These are phyloP conservation scores for Conistra vaccinii DNA, from an alignment of 2,888 invertebrate species.

Conservation along the genomic window DNA sequence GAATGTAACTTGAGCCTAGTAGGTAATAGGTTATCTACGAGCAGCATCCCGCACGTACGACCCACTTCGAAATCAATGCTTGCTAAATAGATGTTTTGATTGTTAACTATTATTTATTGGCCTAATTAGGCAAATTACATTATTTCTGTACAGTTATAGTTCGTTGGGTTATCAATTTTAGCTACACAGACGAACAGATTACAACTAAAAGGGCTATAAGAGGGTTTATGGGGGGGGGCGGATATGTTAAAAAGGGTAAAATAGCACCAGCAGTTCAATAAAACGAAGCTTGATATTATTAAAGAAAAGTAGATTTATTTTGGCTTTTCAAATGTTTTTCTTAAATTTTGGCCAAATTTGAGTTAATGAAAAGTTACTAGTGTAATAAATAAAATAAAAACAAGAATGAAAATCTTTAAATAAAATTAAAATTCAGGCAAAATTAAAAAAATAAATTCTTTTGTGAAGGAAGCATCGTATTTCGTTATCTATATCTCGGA, in stretches of 20 bases:
- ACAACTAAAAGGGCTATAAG: background rate
- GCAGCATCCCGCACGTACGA: slow-evolving; percentile 24
- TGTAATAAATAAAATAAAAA: no score
- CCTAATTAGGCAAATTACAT: slow-evolving; percentile 20
- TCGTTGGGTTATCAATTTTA: slow-evolving; percentile 9
- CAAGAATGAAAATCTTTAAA: no score
- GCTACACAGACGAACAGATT: background rate
- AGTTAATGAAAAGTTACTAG: background rate
- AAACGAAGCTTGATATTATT: no score
- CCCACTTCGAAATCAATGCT: slow-evolving; percentile 47
- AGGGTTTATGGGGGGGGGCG: no score
- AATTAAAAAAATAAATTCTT: no score
- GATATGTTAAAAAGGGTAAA: background rate
- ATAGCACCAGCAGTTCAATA: background rate
- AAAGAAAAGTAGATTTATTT: background rate
- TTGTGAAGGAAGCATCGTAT: background rate
- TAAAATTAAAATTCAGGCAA: no score
- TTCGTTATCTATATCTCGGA: background rate
- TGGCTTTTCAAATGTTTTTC: background rate
- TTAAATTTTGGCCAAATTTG: background rate
- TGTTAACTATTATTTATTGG: slow-evolving; percentile 21
- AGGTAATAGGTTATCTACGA: slow-evolving; percentile 47
- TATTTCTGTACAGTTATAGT: background rate
- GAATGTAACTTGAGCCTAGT: slow-evolving; percentile 22
- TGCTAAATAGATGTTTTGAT: slow-evolving; percentile 42